Base-by-base conservation (phyloP, 2,797 vertebrate species). In the Cossypha niveicapilla region DNA sequence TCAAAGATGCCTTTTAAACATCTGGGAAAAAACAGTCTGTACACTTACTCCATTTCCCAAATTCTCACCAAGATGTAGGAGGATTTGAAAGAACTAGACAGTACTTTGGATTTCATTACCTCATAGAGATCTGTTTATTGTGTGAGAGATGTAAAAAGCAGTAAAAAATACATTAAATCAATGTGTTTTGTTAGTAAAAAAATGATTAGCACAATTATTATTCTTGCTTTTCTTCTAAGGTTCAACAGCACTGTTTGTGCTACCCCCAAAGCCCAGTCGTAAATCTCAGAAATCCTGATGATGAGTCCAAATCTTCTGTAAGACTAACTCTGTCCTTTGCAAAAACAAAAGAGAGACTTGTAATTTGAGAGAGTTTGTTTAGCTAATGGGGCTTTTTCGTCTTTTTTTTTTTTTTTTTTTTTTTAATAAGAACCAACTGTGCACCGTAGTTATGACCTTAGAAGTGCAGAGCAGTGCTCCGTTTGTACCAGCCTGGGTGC, bases 361-460 rank as follows among this genome's bases (percentile, higher is more conserved):
- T 76, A 41, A 57, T 37, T 72, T 18, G 11, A 5, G 11, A 6
- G 11, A 0, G 1, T 8, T 41, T 5, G 8, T 7, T 60, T 22
- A 10, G 3, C 9, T 42, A 16, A 11, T 35, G 15, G 11, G 5
- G 1, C 0, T 15, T 42, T 48, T 48, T 4, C 1, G n/a, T n/a
- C 1, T 6, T 10, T 24, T 62, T 37, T 13, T 4, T 5, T 44
- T 11, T 21, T 44, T 11, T 44, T 11, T n/a, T 54, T 30, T 15
- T 47, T 37, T 37, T 10, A 34, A 1, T n/a, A 11, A 63, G 30
- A 50, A 19, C 37, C 30, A 89, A 45, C 24, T 34, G 18, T 45
- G 32, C 13, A 37, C 11, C 50, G 14, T 10, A 60, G 72, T 56
- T 73, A 51, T 22, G 42, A 75, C 30, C 73, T 74, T 84, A 88